Evolutionary conservation across 2,888 invertebrate species (phyloP).

Genomic region (Andrena dorsata): DNA sequence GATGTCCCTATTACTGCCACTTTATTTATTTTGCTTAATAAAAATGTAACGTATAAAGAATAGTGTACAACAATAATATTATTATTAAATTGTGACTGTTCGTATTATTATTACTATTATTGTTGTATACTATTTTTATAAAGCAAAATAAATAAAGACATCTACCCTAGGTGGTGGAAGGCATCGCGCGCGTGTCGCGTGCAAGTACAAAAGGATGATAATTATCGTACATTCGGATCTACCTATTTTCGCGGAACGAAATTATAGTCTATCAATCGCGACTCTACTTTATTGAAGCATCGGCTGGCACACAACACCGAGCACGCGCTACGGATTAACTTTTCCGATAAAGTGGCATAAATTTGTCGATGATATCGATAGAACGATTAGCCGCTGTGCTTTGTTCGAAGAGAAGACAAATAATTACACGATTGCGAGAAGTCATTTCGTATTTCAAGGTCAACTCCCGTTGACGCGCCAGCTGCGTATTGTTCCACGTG

Average conservation of each 20-base stretch:
- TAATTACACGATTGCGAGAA: background rate
- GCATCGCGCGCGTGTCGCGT: background rate
- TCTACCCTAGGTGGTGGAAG: background rate
- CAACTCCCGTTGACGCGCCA: conserved; percentile 4
- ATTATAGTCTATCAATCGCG: background rate
- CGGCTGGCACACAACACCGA: background rate
- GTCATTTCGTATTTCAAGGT: conserved; percentile 22
- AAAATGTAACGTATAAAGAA: no score
- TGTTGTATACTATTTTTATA: no score
- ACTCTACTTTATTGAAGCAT: background rate
- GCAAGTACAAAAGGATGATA: background rate
- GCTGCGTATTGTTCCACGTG: background rate
- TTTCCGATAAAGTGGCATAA: background rate
- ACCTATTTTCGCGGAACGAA: background rate
- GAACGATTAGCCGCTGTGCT: background rate
- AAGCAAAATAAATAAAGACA: no score
- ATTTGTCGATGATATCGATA: background rate
- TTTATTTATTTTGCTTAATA: no score
- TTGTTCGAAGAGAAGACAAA: background rate
- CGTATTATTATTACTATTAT: no score
- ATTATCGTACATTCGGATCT: background rate
- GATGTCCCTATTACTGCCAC: no score
- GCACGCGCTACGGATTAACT: background rate
- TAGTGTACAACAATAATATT: no score
- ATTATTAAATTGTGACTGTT: no score